Conservation (phyloP, 2,888 invertebrate genomes). For the Drosophila rellima region DNA sequence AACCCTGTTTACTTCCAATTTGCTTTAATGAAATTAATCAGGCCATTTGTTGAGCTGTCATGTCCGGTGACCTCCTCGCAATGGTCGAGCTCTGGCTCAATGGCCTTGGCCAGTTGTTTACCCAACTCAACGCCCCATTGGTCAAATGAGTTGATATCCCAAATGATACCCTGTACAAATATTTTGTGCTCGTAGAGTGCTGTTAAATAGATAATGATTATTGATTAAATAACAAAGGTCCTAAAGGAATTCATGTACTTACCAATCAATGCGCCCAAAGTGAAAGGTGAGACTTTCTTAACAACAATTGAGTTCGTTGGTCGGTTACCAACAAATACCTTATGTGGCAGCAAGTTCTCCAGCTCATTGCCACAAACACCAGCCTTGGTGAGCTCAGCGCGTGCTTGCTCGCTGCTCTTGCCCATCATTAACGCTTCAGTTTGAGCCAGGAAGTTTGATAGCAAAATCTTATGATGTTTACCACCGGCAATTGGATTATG, state of each 20-base stretch:
- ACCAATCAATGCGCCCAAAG: slow-evolving; percentile 97
- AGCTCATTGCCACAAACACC: slow-evolving; percentile 91
- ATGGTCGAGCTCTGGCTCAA: slow-evolving; percentile 95
- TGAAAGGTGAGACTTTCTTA: slow-evolving; percentile 96
- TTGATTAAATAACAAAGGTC: neutral
- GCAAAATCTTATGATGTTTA: slow-evolving; percentile 96
- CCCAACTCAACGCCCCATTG: slow-evolving; percentile 99
- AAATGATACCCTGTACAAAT: slow-evolving; percentile 98
- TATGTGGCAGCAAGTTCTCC: slow-evolving; percentile 95
- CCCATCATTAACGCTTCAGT: slow-evolving; percentile 98
- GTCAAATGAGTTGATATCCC: slow-evolving; percentile 99
- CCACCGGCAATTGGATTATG: slow-evolving; percentile 94
- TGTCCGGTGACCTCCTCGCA: slow-evolving; percentile 90
- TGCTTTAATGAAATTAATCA: slow-evolving; percentile 96
- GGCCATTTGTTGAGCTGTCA: slow-evolving; percentile 98
- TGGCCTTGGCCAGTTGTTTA: slow-evolving; percentile 99
- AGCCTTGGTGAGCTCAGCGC: slow-evolving; percentile 92
- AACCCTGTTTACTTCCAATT: slow-evolving; percentile 85
- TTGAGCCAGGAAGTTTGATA: slow-evolving; percentile 99
- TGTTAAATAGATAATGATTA: slow-evolving; percentile 78
- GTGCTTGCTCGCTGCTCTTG: slow-evolving; percentile 88
- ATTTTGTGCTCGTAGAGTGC: slow-evolving; percentile 99
- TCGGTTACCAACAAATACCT: slow-evolving; percentile 98
- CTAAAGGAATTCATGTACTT: slow-evolving; percentile 67
- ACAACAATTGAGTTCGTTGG: slow-evolving; percentile 99